Base-by-base conservation (phyloP, 2,113 vertebrate genomes). In the Ammodytes marinus region DNA sequence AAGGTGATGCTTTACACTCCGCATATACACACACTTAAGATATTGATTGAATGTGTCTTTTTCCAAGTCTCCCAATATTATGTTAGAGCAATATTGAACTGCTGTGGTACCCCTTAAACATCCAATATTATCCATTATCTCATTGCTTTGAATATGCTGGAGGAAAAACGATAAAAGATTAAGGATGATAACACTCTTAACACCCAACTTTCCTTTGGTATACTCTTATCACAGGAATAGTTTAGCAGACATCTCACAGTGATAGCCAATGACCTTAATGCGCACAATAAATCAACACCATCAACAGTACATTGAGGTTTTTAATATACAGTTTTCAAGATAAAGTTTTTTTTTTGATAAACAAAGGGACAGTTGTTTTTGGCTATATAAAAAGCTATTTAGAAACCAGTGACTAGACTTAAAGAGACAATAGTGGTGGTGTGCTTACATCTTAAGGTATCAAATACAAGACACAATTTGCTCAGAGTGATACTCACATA, bases 321-420 rank as follows among this genome's bases (percentile, higher is more conserved):
- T 93, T 94, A 94, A 94, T 93, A 90, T 87, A 89, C 88, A 91
- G 84, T 88, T 94, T 89, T 92, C 79, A 88, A 88, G 90, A 95
- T 91, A 94, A 92, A 94, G 85, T 89, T 91, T 84, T 27, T 27
- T 27, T 27, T 93, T 90, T 84, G 86, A 94, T 95, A 94, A 95
- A 93, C 94, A 94, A 95, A 94, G 88, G 91, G 85, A 94, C 86
- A 64, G 73, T 90, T 27, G 27, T 85, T 86, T 88, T 88, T 87
- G 91, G 93, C 93, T 94, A 95, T 94, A 94, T 94, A 93, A 95
- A 95, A 95, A 93, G 89, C 93, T 90, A 92, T 91, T 92, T 94
- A 93, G 91, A 95, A 95, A 94, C 82, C 82, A 92, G 90, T 91
- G 90, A 94, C 89, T 87, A 93, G 88, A 93, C 84, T 77, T 84